phyloP scores from a whole-genome alignment of 2,888 invertebrate species.

The Coelopa pilipes region DNA sequence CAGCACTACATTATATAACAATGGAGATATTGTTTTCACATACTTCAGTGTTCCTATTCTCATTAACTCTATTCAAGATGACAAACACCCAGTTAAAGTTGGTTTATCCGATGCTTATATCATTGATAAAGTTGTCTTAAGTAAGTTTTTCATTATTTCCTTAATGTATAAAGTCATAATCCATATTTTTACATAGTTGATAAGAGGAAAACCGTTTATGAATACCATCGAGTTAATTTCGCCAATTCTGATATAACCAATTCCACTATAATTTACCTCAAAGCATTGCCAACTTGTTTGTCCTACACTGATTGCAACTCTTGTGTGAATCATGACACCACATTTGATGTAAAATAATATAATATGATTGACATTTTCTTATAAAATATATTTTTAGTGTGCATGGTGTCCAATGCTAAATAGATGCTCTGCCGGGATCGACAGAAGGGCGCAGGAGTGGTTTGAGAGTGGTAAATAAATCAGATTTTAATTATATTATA shows the following conservation, averaged over 20 bases:
- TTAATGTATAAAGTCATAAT: too few relatives aligned
- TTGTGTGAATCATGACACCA: constrained; percentile 69
- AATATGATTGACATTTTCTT: constrained; percentile 24
- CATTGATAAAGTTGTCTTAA: constrained; percentile 68
- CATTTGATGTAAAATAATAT: constrained; percentile 43
- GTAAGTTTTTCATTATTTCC: too few relatives aligned
- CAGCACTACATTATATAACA: constrained; percentile 85
- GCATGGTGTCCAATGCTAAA: constrained; percentile 85
- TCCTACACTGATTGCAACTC: constrained; percentile 78
- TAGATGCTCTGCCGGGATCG: constrained; percentile 90
- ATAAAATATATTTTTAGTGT: constrained; percentile 70
- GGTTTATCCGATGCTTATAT: constrained; percentile 98
- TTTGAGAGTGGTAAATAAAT: constrained; percentile 72
- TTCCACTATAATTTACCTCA: constrained; percentile 83
- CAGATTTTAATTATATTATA: too few relatives aligned
- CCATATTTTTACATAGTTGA: constrained; percentile 72
- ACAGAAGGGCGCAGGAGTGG: constrained; percentile 91
- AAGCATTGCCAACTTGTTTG: constrained; percentile 86
- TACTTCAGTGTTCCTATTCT: constrained; percentile 86
- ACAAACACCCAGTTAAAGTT: constrained; percentile 94
- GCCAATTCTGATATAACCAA: constrained; percentile 80
- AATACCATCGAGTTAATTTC: constrained; percentile 92
- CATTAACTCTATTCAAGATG: constrained; percentile 82
- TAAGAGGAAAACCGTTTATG: constrained; percentile 93
- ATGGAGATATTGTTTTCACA: constrained; percentile 92